Base-by-base conservation (phyloP, 2,113 vertebrate genomes). In the Pteropus alecto region DNA sequence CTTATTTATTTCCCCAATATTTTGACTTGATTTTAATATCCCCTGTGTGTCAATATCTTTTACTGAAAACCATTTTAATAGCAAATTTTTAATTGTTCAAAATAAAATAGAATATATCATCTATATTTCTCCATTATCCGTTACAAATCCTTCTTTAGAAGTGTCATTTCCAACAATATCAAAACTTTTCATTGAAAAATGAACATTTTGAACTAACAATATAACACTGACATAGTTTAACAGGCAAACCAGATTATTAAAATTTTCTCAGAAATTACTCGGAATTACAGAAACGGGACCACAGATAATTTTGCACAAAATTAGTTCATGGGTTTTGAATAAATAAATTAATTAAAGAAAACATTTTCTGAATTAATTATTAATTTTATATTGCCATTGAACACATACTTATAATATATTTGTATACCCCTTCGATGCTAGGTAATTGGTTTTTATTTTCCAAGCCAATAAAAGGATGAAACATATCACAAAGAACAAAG, bases 71-170 rank as follows among this genome's bases (percentile, higher is more conserved):
- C 10, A 38, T 35, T 71, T 83, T 61, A 82, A 90, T 58, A 51
- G 28, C 7, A 95, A 88, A 79, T 48, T 79, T 85, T 84, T 60
- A 94, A 79, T 84, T 90, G 9, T 95, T 97, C 38, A 81, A 28
- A 77, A 56, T 76, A 79, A 28, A 77, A 56, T 76, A 79, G n/a
- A 61, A 85, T 91, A 93, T 87, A 63, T 48, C 84, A 73, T 70
- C 38, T 65, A 54, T 24, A 73, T 81, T 92, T 97, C 14, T 33
- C n/a, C 28, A 56, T 48, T 76, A 73, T 33, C 79, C 46, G 10
- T 71, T 90, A 76, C 6, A 93, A 94, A 81, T 16, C 28, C 26
- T 85, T n/a, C 11, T 88, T 76, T 54, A 63, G 33, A 94, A 84
- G 3, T 94, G 22, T 2, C 28, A 21, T 88, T 87, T 92, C 2